A percentile compares a stretch with the other conserved stretches of the same genome.
Evolutionary conservation across 2,888 invertebrate genomes (phyloP).

Genomic region (Athrips mouffetella): DNA sequence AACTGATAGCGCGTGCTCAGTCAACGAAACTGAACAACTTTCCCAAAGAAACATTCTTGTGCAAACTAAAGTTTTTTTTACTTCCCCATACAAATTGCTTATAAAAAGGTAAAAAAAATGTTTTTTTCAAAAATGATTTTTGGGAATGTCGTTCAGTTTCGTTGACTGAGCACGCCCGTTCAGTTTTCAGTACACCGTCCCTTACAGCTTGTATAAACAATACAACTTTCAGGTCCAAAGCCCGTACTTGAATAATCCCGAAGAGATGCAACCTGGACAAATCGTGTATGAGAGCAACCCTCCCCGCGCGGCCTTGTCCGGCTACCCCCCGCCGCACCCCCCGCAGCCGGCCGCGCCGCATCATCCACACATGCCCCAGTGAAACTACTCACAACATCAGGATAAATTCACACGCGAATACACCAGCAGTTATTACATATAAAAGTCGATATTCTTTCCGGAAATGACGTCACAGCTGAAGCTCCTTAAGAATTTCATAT

Average conservation of each 20-base stretch:
- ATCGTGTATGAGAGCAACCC: slow-evolving; percentile 38
- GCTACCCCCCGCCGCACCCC: slow-evolving; percentile 31
- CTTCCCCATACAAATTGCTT: no score
- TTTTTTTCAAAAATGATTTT: background rate
- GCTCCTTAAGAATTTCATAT: no score
- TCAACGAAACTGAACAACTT: no score
- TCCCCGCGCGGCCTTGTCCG: slow-evolving; percentile 25
- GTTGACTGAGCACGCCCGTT: no score
- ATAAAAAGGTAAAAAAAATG: background rate
- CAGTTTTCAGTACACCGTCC: no score
- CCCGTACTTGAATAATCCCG: slow-evolving; percentile 37
- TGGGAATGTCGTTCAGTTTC: no score
- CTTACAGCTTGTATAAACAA: no score
- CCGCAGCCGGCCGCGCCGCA: slow-evolving; percentile 24
- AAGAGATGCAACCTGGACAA: slow-evolving; percentile 41
- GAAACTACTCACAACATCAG: slow-evolving; percentile 26
- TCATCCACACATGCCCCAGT: slow-evolving; percentile 44
- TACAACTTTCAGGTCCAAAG: slow-evolving; percentile 39
- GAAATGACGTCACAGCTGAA: background rate
- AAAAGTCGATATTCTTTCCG: slow-evolving; percentile 20
- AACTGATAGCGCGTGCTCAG: no score
- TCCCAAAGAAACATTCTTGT: no score
- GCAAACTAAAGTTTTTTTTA: no score
- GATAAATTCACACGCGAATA: no score
- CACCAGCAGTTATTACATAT: no score